phyloP scores from a whole-genome alignment of 2,888 invertebrate genomes.

The Orchestes rusci region DNA sequence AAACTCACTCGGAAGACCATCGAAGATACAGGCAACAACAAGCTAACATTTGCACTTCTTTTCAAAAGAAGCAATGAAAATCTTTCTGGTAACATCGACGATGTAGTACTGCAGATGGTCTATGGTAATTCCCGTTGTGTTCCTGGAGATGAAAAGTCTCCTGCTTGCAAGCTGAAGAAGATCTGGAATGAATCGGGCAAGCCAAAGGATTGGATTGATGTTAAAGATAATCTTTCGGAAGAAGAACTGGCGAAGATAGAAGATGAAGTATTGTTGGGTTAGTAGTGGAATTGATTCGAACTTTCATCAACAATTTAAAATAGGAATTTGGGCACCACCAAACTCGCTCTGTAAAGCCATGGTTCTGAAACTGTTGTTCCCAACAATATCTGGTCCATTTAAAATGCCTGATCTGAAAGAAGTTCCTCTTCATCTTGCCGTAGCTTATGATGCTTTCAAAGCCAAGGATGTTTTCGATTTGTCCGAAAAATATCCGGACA shows the following conservation, averaged over 20 bases:
- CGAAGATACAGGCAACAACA: conserved; percentile 29
- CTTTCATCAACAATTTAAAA: no score
- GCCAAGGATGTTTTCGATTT: conserved; percentile 54
- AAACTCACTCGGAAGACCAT: conserved; percentile 26
- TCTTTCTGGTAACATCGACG: conserved; percentile 34
- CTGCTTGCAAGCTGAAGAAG: conserved; percentile 28
- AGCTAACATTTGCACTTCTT: conserved; percentile 29
- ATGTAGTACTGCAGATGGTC: conserved; percentile 35
- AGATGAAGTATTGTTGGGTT: conserved; percentile 16
- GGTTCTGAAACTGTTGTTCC: conserved; percentile 43
- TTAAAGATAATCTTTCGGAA: conserved; percentile 4
- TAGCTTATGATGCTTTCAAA: conserved; percentile 60
- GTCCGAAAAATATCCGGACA: conserved; percentile 45
- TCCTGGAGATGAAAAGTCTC: conserved; percentile 36
- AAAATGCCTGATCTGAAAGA: conserved; percentile 53
- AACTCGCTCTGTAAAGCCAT: conserved; percentile 40
- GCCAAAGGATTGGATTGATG: conserved; percentile 11
- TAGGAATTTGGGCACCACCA: conserved; percentile 44
- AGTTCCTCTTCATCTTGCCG: conserved; percentile 57
- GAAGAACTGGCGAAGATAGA: conserved; percentile 4
- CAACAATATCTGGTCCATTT: conserved; percentile 47
- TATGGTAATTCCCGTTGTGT: conserved; percentile 37
- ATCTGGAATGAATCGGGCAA: conserved; percentile 14
- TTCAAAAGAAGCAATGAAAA: conserved; percentile 33
- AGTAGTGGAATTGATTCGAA: no score